Base-by-base conservation (phyloP, 30 jellyfish, hydroid and myxozoan genomes). In the Hydractinia symbiolongicarpus region DNA sequence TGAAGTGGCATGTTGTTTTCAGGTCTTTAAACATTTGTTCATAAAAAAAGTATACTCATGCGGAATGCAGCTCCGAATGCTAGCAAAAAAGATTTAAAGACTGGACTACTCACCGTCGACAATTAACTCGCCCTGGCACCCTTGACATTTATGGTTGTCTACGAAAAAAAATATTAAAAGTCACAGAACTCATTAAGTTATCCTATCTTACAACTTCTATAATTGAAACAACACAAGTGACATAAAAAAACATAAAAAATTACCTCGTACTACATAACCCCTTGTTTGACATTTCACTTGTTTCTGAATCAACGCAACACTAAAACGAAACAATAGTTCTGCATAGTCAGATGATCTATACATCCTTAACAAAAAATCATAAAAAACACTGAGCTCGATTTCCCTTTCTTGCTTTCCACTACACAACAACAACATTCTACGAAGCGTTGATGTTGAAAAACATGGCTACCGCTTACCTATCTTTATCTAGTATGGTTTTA, bases 241-340 rank as follows among this genome's bases (percentile, higher is more conserved):
- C 81, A 9, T 19, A 72, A 72, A 20, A 72, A 8, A 11, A 68
- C 1, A 15, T 15, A n/a, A 10, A 20, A n/a, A 9, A 66, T 83
- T 83, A 82, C 95, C 98, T 76, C 72, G 57, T 9, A 91, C 95
- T 4, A 51, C 54, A 67, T 86, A 86, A 19, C 98, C 98, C 4
- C 74, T 80, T 4, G 95, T 80, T 55, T 86, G 98, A 17, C 86
- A 87, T 30, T 87, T 79, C 82, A 85, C 19, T 72, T 86, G 98
- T 55, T 89, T 77, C 49, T 86, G 96, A 84, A 83, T 81, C 52
- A 91, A 73, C 4, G 89, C 93, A 17, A 91, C 93, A 79, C 98
- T 91, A 86, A 66, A 89, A 49, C 55, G 76, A 55, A 73, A 87
- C 10, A 86, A 82, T 72, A 84, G 67, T 7, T 10, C 4, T 50